Evolutionary conservation across 2,113 vertebrate species (phyloP), one percentile per base, ranked within the genome.

Genomic region (Chaetops frenatus): DNA sequence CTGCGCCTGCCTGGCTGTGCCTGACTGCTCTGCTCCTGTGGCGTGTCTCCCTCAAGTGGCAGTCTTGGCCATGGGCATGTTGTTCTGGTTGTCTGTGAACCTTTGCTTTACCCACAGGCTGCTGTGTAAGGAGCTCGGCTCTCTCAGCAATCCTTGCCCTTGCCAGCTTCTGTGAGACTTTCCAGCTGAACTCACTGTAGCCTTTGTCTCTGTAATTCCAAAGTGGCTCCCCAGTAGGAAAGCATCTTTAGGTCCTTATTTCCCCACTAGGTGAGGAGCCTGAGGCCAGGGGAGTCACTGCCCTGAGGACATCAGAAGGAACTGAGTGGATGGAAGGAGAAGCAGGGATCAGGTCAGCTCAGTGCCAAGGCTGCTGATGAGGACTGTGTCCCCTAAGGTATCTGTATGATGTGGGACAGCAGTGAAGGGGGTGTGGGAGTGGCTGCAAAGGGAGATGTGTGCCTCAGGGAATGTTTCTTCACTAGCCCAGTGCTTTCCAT

Each of bases 11-110:
- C 38, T 28, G 35, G 25, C 58, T n/a, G 15, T 6, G 5, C 1
- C 54, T 20, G 67, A 7, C 42, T 36, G 2, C 38, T 36, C 62
- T 56, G 17, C 6, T 15, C 66, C 66, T 12, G 9, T 3, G 27
- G 9, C 25, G 21, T 12, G 19, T 50, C 35, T 48, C 28, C 57
- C 24, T 33, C 24, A 2, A 5, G 3, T 1, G 5, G 16, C 5
- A 3, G 0, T 21, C 27, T 2, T 29, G 12, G 6, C 60, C 10
- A 0, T 1, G 14, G 13, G 18, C 7, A 0, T 10, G 20, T 22
- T 22, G 15, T 7, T 45, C 12, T 31, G 44, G 18, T 8, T 69
- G n/a, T 4, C 12, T 11, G 36, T 33, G 33, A 42, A 3, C 8
- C 31, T 44, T 38, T 29, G 56, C 11, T 66, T 51, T 9, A 16